phyloP scores from a whole-genome alignment of 1,140 invertebrate genomes.

The Orchesella cincta region DNA sequence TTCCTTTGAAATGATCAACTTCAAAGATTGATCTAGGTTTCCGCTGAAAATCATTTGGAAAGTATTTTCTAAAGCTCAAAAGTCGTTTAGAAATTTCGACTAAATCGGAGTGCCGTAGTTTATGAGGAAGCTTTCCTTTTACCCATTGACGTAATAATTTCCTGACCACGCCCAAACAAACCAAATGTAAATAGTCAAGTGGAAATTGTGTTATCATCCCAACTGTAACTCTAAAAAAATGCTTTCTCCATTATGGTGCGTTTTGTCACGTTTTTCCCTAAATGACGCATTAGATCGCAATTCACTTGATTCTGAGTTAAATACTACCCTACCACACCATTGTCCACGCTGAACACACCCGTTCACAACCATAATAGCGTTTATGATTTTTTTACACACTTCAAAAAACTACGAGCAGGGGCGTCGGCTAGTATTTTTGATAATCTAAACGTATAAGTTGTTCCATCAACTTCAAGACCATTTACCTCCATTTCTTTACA shows the following conservation, averaged over 20 bases:
- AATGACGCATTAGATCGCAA: conserved; percentile 25
- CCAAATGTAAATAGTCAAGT: conserved; percentile 50
- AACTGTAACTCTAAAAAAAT: conserved; percentile 34
- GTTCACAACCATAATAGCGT: conserved; percentile 36
- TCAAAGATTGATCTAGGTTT: conserved; percentile 55
- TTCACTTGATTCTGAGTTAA: background rate
- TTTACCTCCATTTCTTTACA: conserved; percentile 25
- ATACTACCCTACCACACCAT: conserved; percentile 30
- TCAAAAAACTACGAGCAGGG: conserved; percentile 33
- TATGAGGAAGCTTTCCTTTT: conserved; percentile 12
- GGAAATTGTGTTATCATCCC: conserved; percentile 48
- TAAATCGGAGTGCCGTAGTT: conserved; percentile 11
- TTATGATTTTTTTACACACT: conserved; percentile 16
- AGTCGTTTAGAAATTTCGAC: conserved; percentile 40
- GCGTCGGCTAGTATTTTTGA: conserved; percentile 25
- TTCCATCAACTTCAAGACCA: background rate
- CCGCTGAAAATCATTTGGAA: conserved; percentile 56
- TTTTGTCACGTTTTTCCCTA: background rate
- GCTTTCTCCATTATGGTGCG: conserved; percentile 40
- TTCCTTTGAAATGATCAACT: conserved; percentile 58
- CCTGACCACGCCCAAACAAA: conserved; percentile 46
- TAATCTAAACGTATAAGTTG: background rate
- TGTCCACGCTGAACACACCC: conserved; percentile 19
- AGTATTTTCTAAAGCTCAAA: background rate
- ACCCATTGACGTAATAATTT: conserved; percentile 41